phyloP scores from a whole-genome alignment of 2,797 vertebrate genomes.

The Sebastolobus altivelis region DNA sequence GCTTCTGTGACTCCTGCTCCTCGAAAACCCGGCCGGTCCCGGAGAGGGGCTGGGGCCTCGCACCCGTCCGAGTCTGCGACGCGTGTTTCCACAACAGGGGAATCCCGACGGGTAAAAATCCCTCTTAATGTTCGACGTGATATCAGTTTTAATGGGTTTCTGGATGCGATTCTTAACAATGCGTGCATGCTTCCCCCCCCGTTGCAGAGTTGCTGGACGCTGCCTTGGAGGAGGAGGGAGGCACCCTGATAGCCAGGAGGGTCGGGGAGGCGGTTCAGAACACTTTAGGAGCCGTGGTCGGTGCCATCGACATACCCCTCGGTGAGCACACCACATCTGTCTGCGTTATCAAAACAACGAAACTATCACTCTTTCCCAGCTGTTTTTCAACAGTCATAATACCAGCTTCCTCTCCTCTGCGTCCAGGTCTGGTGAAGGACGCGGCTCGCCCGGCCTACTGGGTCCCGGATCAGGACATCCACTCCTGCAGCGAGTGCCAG shows the following conservation, averaged over 20 bases:
- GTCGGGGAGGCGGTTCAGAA: slow-evolving; percentile 98
- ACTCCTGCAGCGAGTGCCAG: slow-evolving; percentile 92
- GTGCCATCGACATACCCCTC: slow-evolving; percentile 97
- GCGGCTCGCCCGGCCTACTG: slow-evolving; percentile 97
- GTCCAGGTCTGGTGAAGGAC: slow-evolving; percentile 93
- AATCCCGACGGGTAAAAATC: slow-evolving; percentile 78
- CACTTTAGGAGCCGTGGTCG: slow-evolving; percentile 95
- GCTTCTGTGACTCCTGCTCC: slow-evolving; percentile 96
- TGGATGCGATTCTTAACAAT: too few relatives aligned
- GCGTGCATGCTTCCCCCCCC: not conserved
- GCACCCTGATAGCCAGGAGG: slow-evolving; percentile 95
- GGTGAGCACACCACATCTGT: slow-evolving; percentile 83
- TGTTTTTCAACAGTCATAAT: not conserved
- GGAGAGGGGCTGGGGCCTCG: slow-evolving; percentile 96
- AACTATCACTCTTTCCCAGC: not conserved
- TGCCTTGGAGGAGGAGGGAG: slow-evolving; percentile 91
- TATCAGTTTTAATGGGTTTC: not conserved
- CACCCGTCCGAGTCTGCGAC: slow-evolving; percentile 94
- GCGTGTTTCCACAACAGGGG: slow-evolving; percentile 88
- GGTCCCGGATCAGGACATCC: slow-evolving; percentile 98
- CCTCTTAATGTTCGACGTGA: rapidly evolving
- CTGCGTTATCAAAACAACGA: not conserved
- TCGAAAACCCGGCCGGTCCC: slow-evolving; percentile 94
- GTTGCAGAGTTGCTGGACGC: slow-evolving; percentile 83
- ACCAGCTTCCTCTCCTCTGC: not conserved